Evolutionary conservation across 2,888 invertebrate genomes (phyloP).

Genomic region (Aphrophora alni): DNA sequence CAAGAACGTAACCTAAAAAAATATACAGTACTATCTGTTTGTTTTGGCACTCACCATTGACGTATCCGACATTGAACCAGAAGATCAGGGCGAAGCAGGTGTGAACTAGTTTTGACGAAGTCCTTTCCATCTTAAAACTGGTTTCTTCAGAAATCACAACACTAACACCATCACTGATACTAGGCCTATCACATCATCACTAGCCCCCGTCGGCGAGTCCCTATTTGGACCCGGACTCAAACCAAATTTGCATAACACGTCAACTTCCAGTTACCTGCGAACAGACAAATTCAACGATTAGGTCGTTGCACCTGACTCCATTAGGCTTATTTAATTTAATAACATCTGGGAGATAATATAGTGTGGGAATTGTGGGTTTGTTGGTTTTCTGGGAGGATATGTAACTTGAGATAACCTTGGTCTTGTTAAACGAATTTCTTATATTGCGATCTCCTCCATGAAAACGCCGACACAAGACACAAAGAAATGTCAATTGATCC

Average conservation of each 20-base stretch:
- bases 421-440: too few relatives aligned
- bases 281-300: neutral
- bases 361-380: too few relatives aligned
- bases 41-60: neutral
- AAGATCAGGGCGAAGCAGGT: neutral
- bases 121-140: neutral
- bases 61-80: neutral
- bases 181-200: neutral
- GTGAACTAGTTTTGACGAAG: neutral
- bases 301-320: neutral
- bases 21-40: neutral
- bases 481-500: too few relatives aligned
- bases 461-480: too few relatives aligned
- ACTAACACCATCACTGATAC: conserved; percentile 3
- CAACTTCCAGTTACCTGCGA: neutral
- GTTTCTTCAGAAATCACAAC: neutral
- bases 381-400: too few relatives aligned
- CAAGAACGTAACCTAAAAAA: neutral
- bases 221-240: neutral
- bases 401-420: too few relatives aligned
- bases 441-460: too few relatives aligned
- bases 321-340: neutral
- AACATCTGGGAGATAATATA: neutral
- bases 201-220: neutral
- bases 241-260: neutral